A percentile compares a stretch with the other conserved stretches of the same genome.
Evolutionary conservation across 1,140 invertebrate species (phyloP).

Genomic region (Nasonia longicornis): DNA sequence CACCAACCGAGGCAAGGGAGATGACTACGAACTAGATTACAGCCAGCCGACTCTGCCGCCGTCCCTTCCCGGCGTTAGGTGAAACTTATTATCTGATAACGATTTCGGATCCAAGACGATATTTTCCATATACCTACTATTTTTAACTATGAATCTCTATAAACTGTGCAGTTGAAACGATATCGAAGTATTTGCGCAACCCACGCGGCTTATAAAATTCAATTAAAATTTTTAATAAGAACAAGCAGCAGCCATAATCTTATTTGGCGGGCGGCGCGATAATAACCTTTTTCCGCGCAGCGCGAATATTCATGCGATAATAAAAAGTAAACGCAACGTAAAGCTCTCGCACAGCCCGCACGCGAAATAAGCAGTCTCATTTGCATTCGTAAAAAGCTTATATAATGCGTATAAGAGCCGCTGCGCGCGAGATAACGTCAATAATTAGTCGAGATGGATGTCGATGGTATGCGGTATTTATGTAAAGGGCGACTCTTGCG

Average conservation of each 20-base stretch:
- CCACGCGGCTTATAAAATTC: background rate
- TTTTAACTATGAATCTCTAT: too few species aligned
- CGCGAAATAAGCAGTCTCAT: slow-evolving; percentile 17
- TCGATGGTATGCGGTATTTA: background rate
- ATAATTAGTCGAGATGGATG: slow-evolving; percentile 36
- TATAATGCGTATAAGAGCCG: background rate
- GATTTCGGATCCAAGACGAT: too few species aligned
- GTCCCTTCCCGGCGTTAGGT: slow-evolving; percentile 79
- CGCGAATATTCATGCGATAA: slow-evolving; percentile 36
- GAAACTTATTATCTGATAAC: slow-evolving; percentile 47
- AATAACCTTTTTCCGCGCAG: background rate
- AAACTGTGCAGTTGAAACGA: background rate
- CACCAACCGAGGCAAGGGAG: slow-evolving; percentile 61
- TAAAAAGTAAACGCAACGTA: slow-evolving; percentile 29
- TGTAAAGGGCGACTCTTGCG: background rate
- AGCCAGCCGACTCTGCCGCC: slow-evolving; percentile 77
- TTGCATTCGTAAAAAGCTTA: slow-evolving; percentile 37
- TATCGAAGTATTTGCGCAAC: background rate
- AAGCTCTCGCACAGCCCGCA: background rate
- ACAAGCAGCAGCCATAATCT: background rate
- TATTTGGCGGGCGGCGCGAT: background rate
- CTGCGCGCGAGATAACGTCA: slow-evolving; percentile 25
- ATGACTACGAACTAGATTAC: slow-evolving; percentile 75
- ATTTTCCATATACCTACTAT: background rate
- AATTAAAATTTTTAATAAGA: slow-evolving; percentile 25